Evolutionary conservation across 1,140 invertebrate genomes (phyloP).

Genomic region (Linepithema humile): DNA sequence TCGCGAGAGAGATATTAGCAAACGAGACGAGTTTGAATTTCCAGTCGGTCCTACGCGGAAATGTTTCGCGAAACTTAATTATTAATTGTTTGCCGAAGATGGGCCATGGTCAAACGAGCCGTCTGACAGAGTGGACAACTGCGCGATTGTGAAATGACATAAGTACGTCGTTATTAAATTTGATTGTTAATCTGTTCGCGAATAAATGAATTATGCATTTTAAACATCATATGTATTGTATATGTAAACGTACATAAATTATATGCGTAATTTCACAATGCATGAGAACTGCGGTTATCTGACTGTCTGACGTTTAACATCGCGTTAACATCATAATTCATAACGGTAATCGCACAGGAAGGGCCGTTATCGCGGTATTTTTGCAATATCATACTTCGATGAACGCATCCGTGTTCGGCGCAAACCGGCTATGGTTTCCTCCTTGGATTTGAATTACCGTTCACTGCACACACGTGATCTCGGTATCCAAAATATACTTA

Average conservation of each 20-base stretch:
- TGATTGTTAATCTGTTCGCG: not conserved
- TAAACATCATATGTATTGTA: not conserved
- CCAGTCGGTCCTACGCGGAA: not conserved
- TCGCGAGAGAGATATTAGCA: not conserved
- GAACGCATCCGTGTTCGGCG: constrained; percentile 6
- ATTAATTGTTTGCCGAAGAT: not conserved
- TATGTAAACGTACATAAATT: not conserved
- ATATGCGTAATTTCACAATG: not conserved
- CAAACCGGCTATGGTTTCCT: constrained; percentile 12
- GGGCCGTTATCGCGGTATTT: constrained; percentile 34
- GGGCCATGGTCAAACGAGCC: not conserved
- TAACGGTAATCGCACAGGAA: constrained; percentile 33
- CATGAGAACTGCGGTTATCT: constrained; percentile 6
- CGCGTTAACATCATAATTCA: constrained; percentile 26
- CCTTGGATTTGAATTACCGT: constrained; percentile 46
- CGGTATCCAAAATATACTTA: not conserved
- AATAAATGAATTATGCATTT: constrained; percentile 44
- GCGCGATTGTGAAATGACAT: not conserved
- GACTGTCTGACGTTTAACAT: constrained; percentile 6
- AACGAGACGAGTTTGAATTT: not conserved
- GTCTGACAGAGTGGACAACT: not conserved
- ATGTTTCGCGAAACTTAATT: not conserved
- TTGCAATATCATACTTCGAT: constrained; percentile 28
- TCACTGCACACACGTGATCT: not conserved
- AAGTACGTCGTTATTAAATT: not conserved